phyloP scores from a whole-genome alignment of 2,113 vertebrate species.

The Mionectes macconnelli region DNA sequence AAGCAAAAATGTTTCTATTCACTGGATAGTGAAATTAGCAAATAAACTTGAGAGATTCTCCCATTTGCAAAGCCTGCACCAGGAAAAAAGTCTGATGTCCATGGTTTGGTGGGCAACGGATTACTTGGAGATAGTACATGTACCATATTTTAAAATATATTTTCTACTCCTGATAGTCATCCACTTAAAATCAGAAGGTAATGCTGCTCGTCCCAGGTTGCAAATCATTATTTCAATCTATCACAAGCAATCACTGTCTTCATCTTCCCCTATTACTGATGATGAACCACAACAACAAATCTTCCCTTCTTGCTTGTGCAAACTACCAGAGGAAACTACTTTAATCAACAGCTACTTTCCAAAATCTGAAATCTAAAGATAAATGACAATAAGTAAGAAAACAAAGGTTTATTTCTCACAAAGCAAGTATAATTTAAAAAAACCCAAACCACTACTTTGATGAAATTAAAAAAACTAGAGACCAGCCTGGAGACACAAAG shows the following conservation, averaged over 20 bases:
- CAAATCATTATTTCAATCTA: not conserved
- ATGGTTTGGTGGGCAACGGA: not conserved
- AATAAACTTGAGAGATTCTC: not conserved
- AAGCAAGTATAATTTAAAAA: not conserved
- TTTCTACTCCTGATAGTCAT: not conserved
- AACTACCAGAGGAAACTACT: not conserved
- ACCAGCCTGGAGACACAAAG: not conserved
- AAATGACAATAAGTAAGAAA: not conserved
- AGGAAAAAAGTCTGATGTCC: not conserved
- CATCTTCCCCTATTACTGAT: not conserved
- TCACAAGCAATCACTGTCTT: not conserved
- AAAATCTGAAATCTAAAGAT: not conserved
- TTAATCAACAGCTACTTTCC: not conserved
- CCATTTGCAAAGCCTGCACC: not conserved
- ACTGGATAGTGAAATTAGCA: not conserved
- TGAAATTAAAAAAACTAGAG: not conserved
- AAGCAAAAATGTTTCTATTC: not conserved
- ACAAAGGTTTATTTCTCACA: not conserved
- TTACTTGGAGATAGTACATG: not conserved
- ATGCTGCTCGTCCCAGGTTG: not conserved
- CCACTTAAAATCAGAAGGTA: not conserved
- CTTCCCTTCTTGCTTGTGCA: not conserved
- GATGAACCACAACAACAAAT: not conserved
- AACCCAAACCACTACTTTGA: not conserved
- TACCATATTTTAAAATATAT: not conserved